Base-by-base conservation (phyloP, 2,888 invertebrate genomes). In the Drosophila vallismaia region DNA sequence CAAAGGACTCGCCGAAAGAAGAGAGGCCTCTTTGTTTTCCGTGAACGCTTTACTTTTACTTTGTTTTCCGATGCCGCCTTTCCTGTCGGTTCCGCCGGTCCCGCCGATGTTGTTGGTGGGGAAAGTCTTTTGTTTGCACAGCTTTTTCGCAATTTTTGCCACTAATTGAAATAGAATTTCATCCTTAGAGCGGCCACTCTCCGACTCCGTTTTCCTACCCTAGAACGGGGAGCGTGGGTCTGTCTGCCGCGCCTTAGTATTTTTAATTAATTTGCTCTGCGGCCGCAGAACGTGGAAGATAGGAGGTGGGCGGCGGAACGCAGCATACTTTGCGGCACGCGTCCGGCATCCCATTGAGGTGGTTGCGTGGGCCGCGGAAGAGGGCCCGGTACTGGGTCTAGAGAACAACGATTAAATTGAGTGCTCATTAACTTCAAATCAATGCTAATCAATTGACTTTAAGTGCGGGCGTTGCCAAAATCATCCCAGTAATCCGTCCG, bases 151-250 rank as follows among this genome's bases (percentile, higher is more conserved):
- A 88, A 84, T 84, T 85, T 88, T 88, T 86, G 60, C 77, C 85
- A 84, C 88, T 85, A 85, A 85, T 85, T 85, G 88, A 86, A 85
- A 85, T 84, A 86, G 87, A 86, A 85, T 86, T 85, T 86, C 75
- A 50, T 64, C 29, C 68, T 71, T 76, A 71, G 73, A 19, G 19
- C 19, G 19, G 19, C 19, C 74, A 84, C 67, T 79, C 74, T 73
- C 51, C 44, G 57, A 59, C 42, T 48, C 45, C 52, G n/a, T 26
- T n/a, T 19, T 19, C 19, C 14, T 19, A 1, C 19, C 19, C 54
- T 42, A 24, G 50, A 57, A 51, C 49, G 46, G 52, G 33, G 28
- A 49, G 51, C 58, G 51, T 58, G 64, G 36, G 57, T 55, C 7
- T 9, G 33, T 8, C 49, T 66, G 74, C 58, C 82, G 75, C 73